Evolutionary conservation across 2,797 vertebrate genomes (phyloP).

Genomic region (Coregonus sp.): DNA sequence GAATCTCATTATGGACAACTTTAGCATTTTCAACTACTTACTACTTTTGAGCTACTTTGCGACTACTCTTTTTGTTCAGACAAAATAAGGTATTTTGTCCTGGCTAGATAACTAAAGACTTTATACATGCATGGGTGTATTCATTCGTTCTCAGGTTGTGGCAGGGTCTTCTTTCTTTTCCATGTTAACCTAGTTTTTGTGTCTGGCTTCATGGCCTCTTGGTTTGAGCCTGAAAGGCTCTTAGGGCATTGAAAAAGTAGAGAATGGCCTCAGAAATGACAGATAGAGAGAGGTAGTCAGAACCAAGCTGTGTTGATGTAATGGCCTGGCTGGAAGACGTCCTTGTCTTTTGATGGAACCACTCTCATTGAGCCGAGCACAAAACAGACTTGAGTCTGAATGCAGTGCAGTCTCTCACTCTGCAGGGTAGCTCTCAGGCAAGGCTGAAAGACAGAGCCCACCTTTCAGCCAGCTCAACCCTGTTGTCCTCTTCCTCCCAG

Average conservation of each 20-base stretch:
- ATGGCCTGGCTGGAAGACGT: conserved; percentile 63
- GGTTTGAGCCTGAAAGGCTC: conserved; percentile 51
- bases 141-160: conserved; percentile 39
- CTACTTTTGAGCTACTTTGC: no score
- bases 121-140: conserved; percentile 22
- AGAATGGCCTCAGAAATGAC: conserved; percentile 63
- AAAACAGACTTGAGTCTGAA: conserved; percentile 63
- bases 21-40: no score
- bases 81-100: conserved; percentile 34
- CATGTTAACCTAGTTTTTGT: conserved; percentile 59
- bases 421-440: conserved; percentile 26
- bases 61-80: no score
- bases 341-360: conserved; percentile 61
- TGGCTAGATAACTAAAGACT: conserved; percentile 40
- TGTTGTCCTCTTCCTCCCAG: conserved; percentile 15
- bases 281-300: conserved; percentile 50
- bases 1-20: no score
- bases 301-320: conserved; percentile 68
- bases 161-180: conserved; percentile 46
- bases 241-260: conserved; percentile 57
- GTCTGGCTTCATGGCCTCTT: conserved; percentile 36
- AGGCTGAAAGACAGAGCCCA: conserved; percentile 36
- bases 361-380: conserved; percentile 34
- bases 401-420: conserved; percentile 42
- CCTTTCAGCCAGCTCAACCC: conserved; percentile 31